Evolutionary conservation across 1,140 invertebrate genomes (phyloP).

Genomic region (Heliconius eleuchia): DNA sequence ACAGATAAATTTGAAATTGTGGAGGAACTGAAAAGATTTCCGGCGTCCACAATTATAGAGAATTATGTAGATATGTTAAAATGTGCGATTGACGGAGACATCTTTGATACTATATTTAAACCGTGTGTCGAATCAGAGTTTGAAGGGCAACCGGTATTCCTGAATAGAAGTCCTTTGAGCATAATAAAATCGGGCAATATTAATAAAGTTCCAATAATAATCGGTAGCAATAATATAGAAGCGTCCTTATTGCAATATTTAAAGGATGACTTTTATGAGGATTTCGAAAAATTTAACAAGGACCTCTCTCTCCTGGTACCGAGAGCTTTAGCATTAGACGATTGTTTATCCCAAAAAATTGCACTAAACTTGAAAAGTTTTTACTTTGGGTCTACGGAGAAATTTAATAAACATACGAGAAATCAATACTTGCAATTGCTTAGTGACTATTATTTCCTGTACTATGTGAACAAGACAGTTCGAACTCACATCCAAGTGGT

Average conservation of each 20-base stretch:
- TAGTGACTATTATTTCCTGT: slow-evolving; percentile 68
- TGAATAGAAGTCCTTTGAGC: slow-evolving; percentile 57
- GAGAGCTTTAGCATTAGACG: slow-evolving; percentile 49
- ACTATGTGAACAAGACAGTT: slow-evolving; percentile 67
- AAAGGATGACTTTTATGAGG: slow-evolving; percentile 51
- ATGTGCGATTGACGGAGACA: slow-evolving; percentile 23
- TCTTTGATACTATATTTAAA: slow-evolving; percentile 62
- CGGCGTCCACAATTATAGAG: slow-evolving; percentile 54
- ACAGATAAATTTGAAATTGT: slow-evolving; percentile 56
- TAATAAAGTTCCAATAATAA: slow-evolving; percentile 71
- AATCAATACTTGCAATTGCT: slow-evolving; percentile 64
- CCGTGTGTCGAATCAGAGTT: slow-evolving; percentile 71
- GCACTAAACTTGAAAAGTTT: slow-evolving; percentile 62
- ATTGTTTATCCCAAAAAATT: slow-evolving; percentile 49
- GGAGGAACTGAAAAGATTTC: slow-evolving; percentile 55
- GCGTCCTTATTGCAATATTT: slow-evolving; percentile 52
- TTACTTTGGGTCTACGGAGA: slow-evolving; percentile 55
- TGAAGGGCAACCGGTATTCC: slow-evolving; percentile 65
- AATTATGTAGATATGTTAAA: slow-evolving; percentile 44
- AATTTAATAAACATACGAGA: slow-evolving; percentile 51
- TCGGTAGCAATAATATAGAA: slow-evolving; percentile 67
- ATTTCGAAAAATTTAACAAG: slow-evolving; percentile 63
- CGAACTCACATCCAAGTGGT: slow-evolving; percentile 53
- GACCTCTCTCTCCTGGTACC: slow-evolving; percentile 57
- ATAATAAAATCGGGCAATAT: slow-evolving; percentile 69